Percentiles rank a stretch among this genome's conserved stretches.
Evolutionary conservation across 2,113 vertebrate genomes (phyloP).

Genomic region (Cephalopholis sonnerati): DNA sequence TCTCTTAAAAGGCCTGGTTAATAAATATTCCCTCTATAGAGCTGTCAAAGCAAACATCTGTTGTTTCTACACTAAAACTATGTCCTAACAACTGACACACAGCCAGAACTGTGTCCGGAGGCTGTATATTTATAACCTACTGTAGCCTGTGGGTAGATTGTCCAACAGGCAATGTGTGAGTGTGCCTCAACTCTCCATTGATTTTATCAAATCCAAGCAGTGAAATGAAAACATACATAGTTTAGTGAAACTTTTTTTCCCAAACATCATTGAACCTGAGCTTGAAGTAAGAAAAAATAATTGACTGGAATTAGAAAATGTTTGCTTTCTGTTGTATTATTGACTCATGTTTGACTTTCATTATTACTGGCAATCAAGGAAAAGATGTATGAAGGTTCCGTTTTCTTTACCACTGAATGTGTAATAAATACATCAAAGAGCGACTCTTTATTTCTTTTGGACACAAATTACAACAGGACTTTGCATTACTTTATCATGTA

Average conservation of each 20-base stretch:
- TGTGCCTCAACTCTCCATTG: not conserved
- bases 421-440: not conserved
- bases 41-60: conserved; percentile 53
- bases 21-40: conserved; percentile 49
- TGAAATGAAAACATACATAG: not conserved
- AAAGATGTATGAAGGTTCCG: not conserved
- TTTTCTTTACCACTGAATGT: not conserved
- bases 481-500: not conserved
- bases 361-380: not conserved
- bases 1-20: conserved; percentile 36
- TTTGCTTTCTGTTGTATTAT: not conserved
- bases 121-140: not conserved
- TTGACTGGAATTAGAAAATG: not conserved
- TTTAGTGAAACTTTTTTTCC: not conserved
- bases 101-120: conserved; percentile 23
- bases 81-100: conserved; percentile 10
- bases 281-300: not conserved
- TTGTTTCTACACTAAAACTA: conserved; percentile 49
- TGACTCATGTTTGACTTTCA: not conserved
- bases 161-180: not conserved
- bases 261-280: not conserved
- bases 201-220: not conserved
- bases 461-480: not conserved
- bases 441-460: not conserved
- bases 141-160: too few relatives aligned